Percentiles rank a stretch among this genome's conserved stretches.
Conservation (phyloP, 2,797 vertebrate species). For the Acrossocheilus fasciatus region DNA sequence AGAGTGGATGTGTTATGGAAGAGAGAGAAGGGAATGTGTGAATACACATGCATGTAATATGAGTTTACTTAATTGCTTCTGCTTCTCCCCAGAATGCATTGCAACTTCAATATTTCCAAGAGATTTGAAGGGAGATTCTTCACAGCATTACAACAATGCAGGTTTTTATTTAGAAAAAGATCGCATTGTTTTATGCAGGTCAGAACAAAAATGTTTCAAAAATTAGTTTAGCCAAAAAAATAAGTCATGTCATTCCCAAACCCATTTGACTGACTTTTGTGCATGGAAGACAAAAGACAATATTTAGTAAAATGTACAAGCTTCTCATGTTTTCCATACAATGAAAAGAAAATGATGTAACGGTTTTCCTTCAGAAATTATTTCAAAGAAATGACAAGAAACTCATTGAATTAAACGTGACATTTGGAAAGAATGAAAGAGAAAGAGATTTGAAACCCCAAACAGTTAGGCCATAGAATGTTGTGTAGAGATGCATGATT, state of each 20-base stretch:
- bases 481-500: not conserved
- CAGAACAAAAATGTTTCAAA: constrained; percentile 3
- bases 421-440: not conserved
- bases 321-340: not conserved
- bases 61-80: constrained; percentile 44
- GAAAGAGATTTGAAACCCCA: not conserved
- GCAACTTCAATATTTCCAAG: not conserved
- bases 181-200: not conserved
- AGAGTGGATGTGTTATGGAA: constrained; percentile 48
- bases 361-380: not conserved
- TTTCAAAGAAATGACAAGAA: not conserved
- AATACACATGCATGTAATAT: constrained; percentile 51
- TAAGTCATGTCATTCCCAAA: not conserved
- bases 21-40: constrained; percentile 40
- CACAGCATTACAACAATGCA: not conserved
- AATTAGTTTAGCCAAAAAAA: not conserved
- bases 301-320: not conserved
- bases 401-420: not conserved
- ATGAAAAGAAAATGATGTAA: not conserved
- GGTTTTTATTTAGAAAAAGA: not conserved
- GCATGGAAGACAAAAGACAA: no score
- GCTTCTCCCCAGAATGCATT: constrained; percentile 16
- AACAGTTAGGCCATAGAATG: not conserved
- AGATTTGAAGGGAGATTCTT: not conserved
- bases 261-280: not conserved